phyloP scores from a whole-genome alignment of 2,797 vertebrate genomes.

The Anguilla obscura region DNA sequence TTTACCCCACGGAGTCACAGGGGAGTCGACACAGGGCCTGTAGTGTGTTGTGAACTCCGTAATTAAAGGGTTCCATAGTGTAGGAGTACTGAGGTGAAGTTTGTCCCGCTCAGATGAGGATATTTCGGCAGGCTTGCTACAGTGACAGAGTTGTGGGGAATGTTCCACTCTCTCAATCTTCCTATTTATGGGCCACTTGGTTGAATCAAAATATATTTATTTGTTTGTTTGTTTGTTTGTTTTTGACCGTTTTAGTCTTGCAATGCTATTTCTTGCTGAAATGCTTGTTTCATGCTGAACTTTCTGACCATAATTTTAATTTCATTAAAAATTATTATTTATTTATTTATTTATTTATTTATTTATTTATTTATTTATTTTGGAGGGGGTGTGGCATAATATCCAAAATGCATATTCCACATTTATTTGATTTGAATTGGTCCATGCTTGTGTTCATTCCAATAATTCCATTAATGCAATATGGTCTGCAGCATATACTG shows the following conservation, averaged over 20 bases:
- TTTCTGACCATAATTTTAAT: not conserved
- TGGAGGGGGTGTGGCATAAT: not conserved
- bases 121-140: conserved; percentile 74
- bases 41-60: conserved; percentile 69
- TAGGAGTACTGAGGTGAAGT: conserved; percentile 76
- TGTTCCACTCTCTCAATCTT: conserved; percentile 78
- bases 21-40: conserved; percentile 70
- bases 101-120: conserved; percentile 73
- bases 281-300: conserved; percentile 31
- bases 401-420: not conserved
- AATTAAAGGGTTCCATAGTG: conserved; percentile 79
- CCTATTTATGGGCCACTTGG: conserved; percentile 64
- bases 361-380: not conserved
- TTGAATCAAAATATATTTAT: conserved; percentile 59
- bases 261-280: conserved; percentile 50
- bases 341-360: too few relatives aligned
- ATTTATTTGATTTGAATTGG: not conserved
- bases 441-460: not conserved
- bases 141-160: conserved; percentile 77
- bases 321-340: not conserved
- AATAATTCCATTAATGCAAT: not conserved
- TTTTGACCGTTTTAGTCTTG: conserved; percentile 55
- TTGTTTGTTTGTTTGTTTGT: conserved; percentile 63
- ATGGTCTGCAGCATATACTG: not conserved
- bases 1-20: conserved; percentile 63